Conservation (phyloP, 1,140 invertebrate genomes). For the Hypothenemus hampei region DNA sequence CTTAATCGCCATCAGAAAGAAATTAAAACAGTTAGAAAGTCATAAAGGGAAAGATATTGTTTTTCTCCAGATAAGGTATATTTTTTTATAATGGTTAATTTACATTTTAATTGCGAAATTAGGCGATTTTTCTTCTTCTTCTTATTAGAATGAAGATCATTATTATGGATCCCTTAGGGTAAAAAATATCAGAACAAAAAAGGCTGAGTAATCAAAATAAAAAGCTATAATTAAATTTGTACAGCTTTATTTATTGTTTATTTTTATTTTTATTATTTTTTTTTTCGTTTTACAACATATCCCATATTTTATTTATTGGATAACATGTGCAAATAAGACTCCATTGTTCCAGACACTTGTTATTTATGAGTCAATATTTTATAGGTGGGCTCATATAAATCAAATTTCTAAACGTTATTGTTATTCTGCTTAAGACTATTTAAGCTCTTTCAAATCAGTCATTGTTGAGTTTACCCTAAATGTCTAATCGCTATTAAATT, state of each 20-base stretch:
- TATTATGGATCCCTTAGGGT: no score
- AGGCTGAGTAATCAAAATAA: no score
- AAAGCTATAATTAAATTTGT: no score
- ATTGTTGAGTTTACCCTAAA: constrained; percentile 7
- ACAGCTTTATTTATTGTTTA: no score
- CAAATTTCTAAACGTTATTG: constrained; percentile 27
- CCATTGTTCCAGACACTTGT: constrained; percentile 19
- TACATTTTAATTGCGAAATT: constrained; percentile 36
- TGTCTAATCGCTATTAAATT: background rate
- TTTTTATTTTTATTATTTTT: no score
- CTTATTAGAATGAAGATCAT: constrained; percentile 34
- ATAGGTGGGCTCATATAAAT: constrained; percentile 31
- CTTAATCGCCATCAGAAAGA: constrained; percentile 35
- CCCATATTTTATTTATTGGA: constrained; percentile 5
- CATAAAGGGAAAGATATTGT: constrained; percentile 35
- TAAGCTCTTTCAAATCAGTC: constrained; percentile 33
- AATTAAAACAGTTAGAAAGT: constrained; percentile 36
- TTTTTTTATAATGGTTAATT: constrained; percentile 34
- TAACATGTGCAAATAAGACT: constrained; percentile 20
- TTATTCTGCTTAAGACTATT: constrained; percentile 33
- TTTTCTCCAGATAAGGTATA: constrained; percentile 29
- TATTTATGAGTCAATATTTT: constrained; percentile 35
- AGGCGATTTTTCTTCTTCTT: constrained; percentile 27
- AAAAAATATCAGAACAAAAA: no score
- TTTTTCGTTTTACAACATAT: background rate